Percentiles rank a stretch among this genome's conserved stretches.
Evolutionary conservation across 2,113 vertebrate species (phyloP).

Genomic region (Emydura subglobosa): DNA sequence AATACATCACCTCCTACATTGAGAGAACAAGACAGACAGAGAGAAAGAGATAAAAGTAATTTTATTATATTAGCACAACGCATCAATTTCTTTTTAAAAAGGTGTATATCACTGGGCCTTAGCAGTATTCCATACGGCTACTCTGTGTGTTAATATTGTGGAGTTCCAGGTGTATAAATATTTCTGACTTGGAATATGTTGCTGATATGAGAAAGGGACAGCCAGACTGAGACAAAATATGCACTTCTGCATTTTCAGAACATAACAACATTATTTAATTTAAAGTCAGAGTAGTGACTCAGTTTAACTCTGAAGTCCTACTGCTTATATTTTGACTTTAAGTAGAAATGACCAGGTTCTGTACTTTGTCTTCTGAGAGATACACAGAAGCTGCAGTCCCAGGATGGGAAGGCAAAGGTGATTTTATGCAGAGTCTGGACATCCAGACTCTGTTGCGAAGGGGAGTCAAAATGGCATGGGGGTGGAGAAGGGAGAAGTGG

Average conservation of each 20-base stretch:
- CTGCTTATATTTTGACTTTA: conserved; percentile 3
- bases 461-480: not conserved
- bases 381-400: not conserved
- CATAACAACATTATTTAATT: not conserved
- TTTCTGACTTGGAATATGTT: not conserved
- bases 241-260: not conserved
- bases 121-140: fast-evolving
- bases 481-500: not conserved
- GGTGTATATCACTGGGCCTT: not conserved
- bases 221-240: not conserved
- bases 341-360: not conserved
- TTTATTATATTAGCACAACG: not conserved
- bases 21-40: not conserved
- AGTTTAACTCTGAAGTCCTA: not conserved
- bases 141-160: not conserved
- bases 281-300: not conserved
- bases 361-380: not conserved
- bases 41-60: not conserved
- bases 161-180: not conserved
- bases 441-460: not conserved
- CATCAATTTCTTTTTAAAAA: not conserved
- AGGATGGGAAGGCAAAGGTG: not conserved
- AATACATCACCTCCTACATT: conserved; percentile 83
- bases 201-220: not conserved
- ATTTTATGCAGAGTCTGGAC: not conserved